Evolutionary conservation across 1,140 invertebrate species (phyloP).

Genomic region (Frieseomelitta varia): DNA sequence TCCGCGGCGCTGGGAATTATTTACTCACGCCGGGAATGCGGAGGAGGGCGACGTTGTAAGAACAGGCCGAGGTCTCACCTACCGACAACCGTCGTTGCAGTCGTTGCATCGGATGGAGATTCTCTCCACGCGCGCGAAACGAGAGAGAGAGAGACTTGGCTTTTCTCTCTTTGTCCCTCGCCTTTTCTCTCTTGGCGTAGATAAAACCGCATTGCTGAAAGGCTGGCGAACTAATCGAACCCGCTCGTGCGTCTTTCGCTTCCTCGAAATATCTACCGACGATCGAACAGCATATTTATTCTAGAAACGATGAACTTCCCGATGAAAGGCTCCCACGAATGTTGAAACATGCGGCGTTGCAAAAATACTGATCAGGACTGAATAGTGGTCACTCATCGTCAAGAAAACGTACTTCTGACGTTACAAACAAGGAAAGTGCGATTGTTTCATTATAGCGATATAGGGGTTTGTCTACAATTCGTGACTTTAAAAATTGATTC

Average conservation of each 20-base stretch:
- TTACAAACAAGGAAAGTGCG: no score
- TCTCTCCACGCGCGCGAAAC: constrained; percentile 28
- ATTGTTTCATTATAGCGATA: no score
- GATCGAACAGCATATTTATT: no score
- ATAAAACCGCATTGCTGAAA: constrained; percentile 74
- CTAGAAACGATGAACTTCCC: no score
- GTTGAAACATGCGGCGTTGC: no score
- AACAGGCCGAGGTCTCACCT: constrained; percentile 65
- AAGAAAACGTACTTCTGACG: no score
- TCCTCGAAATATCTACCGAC: constrained; percentile 53
- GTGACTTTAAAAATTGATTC: no score
- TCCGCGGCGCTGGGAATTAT: constrained; percentile 60
- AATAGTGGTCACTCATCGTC: no score
- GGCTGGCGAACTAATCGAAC: constrained; percentile 68
- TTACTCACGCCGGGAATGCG: constrained; percentile 63
- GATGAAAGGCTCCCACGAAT: no score
- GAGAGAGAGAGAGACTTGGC: background rate
- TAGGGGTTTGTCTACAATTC: no score
- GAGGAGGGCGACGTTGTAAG: constrained; percentile 55
- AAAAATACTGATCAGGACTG: no score
- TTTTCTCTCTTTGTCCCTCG: background rate
- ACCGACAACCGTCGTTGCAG: constrained; percentile 30
- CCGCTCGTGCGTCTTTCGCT: constrained; percentile 40
- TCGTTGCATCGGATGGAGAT: constrained; percentile 47
- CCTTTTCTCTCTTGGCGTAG: constrained; percentile 46